These are phyloP conservation scores for Drepana falcataria DNA, from an alignment of 2,888 invertebrate genomes.

Conservation along the genomic window DNA sequence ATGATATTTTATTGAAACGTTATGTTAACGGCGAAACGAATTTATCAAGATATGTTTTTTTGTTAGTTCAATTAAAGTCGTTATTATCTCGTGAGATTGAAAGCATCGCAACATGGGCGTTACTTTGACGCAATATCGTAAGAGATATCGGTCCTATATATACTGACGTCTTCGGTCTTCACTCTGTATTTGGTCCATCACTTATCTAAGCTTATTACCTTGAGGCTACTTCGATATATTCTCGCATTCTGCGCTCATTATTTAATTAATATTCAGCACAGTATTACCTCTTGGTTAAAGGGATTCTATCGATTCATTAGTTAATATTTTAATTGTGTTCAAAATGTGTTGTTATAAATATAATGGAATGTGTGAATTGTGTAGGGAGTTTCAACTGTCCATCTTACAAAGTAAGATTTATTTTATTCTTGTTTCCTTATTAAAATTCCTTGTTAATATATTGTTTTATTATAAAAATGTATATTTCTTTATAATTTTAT, in stretches of 20 bases:
- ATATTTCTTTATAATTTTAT: neutral
- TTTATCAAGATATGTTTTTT: neutral
- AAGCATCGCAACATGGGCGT: conserved; percentile 69
- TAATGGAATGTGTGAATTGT: conserved; percentile 68
- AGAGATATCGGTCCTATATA: conserved; percentile 72
- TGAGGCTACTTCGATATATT: conserved; percentile 63
- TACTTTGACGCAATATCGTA: conserved; percentile 75
- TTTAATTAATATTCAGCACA: conserved; percentile 20
- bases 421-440: conserved; percentile 9
- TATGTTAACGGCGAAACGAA: too few relatives aligned
- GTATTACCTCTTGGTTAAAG: conserved; percentile 8
- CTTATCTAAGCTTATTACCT: conserved; percentile 75
- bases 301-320: conserved; percentile 13
- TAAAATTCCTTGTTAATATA: conserved; percentile 2
- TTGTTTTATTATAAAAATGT: neutral
- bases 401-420: conserved; percentile 63
- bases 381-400: conserved; percentile 67
- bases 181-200: conserved; percentile 66
- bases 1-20: too few relatives aligned
- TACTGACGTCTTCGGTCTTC: conserved; percentile 61
- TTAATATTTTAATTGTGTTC: conserved; percentile 18
- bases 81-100: conserved; percentile 62
- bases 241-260: conserved; percentile 44
- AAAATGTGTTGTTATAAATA: conserved; percentile 72
- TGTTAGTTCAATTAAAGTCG: neutral